Evolutionary conservation across 2,797 vertebrate species (phyloP).

Genomic region (Lithobates pipiens): DNA sequence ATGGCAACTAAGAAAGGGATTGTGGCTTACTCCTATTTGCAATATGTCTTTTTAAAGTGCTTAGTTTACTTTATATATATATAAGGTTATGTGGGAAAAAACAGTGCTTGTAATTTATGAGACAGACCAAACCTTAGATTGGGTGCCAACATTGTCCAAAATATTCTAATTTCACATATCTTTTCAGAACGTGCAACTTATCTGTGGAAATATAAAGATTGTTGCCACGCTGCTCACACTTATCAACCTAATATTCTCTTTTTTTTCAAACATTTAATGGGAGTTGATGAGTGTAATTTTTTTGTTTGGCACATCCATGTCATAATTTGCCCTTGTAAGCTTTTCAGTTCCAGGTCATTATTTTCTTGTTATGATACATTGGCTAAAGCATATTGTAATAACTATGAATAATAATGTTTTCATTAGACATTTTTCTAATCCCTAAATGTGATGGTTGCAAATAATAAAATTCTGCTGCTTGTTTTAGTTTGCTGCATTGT

Average conservation of each 20-base stretch:
- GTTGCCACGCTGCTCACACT: too few species aligned
- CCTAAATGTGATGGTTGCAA: background rate
- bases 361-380: background rate
- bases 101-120: too few species aligned
- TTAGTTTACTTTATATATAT: too few species aligned
- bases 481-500: background rate
- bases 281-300: background rate
- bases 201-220: too few species aligned
- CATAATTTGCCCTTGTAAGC: background rate
- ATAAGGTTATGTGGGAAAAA: too few species aligned
- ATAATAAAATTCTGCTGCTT: background rate
- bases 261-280: background rate
- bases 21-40: background rate
- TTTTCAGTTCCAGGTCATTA: background rate
- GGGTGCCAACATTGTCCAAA: too few species aligned
- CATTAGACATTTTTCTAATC: background rate
- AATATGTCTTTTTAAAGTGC: too few species aligned
- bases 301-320: background rate
- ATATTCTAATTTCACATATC: too few species aligned
- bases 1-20: background rate
- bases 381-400: background rate
- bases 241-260: too few species aligned
- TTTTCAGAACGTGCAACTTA: too few species aligned
- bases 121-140: too few species aligned
- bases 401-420: background rate